Percentiles rank a stretch among this genome's conserved stretches.
Evolutionary conservation across 2,888 invertebrate genomes (phyloP).

Genomic region (Craniophora ligustri): DNA sequence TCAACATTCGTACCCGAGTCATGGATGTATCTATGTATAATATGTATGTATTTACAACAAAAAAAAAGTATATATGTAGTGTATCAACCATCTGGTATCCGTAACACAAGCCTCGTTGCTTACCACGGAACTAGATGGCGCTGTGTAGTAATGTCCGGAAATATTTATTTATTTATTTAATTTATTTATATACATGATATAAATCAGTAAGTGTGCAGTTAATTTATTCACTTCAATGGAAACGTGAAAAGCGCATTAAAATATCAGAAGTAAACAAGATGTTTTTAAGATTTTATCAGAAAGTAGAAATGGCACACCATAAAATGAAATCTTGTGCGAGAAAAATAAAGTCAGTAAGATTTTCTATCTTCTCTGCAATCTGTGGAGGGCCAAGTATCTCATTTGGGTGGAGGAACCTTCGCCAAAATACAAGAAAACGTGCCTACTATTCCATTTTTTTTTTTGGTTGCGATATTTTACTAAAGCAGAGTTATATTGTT

Average conservation of each 20-base stretch:
- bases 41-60: no score
- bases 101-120: no score
- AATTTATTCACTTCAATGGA: no score
- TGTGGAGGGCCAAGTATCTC: slow-evolving; percentile 3
- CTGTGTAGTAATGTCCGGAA: no score
- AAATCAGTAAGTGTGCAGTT: no score
- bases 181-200: no score
- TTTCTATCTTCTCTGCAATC: slow-evolving; percentile 11
- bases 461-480: slow-evolving; percentile 26
- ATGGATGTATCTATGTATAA: no score
- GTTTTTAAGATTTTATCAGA: not conserved
- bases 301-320: not conserved
- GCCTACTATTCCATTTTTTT: slow-evolving; percentile 1
- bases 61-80: no score
- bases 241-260: slow-evolving; percentile 14
- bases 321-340: not conserved
- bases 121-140: no score
- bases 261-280: not conserved
- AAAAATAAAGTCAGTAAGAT: slow-evolving; percentile 9
- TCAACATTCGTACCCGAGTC: no score
- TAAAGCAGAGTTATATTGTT: slow-evolving; percentile 24
- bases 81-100: no score
- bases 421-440: slow-evolving; percentile 6
- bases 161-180: no score
- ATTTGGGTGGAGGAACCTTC: slow-evolving; percentile 7